phyloP scores from a whole-genome alignment of 2,888 invertebrate genomes.

The Didymodactylos carnosus region DNA sequence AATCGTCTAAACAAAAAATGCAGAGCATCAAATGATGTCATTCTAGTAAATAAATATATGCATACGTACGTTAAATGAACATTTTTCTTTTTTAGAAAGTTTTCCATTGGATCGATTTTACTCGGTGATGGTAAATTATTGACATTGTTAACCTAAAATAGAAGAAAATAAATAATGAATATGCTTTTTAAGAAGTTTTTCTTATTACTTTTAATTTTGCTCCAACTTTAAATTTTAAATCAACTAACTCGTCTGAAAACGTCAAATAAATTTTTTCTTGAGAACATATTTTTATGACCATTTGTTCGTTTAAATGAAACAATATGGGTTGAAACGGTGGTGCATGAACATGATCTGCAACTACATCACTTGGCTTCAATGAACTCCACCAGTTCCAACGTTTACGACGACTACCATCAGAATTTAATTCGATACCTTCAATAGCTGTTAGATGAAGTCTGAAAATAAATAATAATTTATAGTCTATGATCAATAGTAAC shows the following conservation, averaged over 20 bases:
- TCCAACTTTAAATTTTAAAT: conserved; percentile 29
- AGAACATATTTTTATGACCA: conserved; percentile 25
- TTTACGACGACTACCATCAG: conserved; percentile 21
- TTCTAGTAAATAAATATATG: not conserved
- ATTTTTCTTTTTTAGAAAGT: not conserved
- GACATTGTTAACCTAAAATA: not conserved
- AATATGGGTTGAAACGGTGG: conserved; percentile 33
- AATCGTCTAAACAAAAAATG: not conserved
- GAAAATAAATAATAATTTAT: not conserved
- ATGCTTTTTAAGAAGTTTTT: not conserved
- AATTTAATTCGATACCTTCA: conserved; percentile 28
- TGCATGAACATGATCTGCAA: conserved; percentile 24
- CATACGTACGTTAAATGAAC: not conserved
- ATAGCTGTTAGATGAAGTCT: conserved; percentile 26
- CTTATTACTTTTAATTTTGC: conserved; percentile 24
- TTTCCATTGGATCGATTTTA: not conserved
- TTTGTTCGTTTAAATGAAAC: conserved; percentile 23
- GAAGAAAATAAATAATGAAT: not conserved
- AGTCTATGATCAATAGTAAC: not conserved
- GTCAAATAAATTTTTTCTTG: conserved; percentile 28
- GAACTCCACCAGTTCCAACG: conserved; percentile 26
- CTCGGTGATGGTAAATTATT: not conserved
- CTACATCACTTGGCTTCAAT: conserved; percentile 22
- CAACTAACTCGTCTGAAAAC: conserved; percentile 22
- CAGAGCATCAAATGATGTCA: not conserved